phyloP scores from a whole-genome alignment of 2,888 invertebrate genomes.

The Nemurella pictetii region DNA sequence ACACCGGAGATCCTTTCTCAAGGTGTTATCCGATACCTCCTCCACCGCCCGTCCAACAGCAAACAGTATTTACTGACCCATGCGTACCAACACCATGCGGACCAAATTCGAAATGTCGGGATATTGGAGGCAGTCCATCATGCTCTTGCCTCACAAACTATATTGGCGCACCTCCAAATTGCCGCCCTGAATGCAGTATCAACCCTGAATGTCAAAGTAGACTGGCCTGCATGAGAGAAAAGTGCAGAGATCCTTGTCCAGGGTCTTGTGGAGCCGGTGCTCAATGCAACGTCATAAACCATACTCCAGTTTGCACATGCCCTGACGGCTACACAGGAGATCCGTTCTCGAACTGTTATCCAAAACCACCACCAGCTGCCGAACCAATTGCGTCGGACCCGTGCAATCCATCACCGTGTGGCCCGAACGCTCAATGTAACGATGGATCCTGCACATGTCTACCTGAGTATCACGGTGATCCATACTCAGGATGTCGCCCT shows the following conservation, averaged over 20 bases:
- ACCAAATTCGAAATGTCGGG: slow-evolving; percentile 62
- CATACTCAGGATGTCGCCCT: slow-evolving; percentile 68
- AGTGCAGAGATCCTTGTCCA: slow-evolving; percentile 76
- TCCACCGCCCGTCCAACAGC: slow-evolving; percentile 44
- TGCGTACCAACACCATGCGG: slow-evolving; percentile 60
- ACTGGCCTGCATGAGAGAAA: slow-evolving; percentile 71
- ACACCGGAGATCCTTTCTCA: slow-evolving; percentile 80
- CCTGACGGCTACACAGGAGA: slow-evolving; percentile 48
- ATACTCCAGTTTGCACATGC: slow-evolving; percentile 55
- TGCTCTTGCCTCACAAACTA: slow-evolving; percentile 65
- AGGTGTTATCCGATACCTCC: slow-evolving; percentile 58
- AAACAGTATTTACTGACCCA: slow-evolving; percentile 49
- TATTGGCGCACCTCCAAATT: slow-evolving; percentile 67
- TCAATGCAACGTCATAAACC: slow-evolving; percentile 67
- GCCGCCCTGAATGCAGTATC: slow-evolving; percentile 67
- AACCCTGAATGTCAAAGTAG: slow-evolving; percentile 71
- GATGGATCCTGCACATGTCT: slow-evolving; percentile 71
- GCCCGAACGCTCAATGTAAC: slow-evolving; percentile 47
- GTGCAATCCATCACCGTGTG: slow-evolving; percentile 48
- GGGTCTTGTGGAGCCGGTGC: slow-evolving; percentile 71
- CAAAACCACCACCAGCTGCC: slow-evolving; percentile 40
- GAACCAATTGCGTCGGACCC: slow-evolving; percentile 42
- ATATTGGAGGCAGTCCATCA: slow-evolving; percentile 58
- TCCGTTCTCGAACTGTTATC: slow-evolving; percentile 47
- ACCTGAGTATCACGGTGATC: slow-evolving; percentile 72